A percentile compares a stretch with the other conserved stretches of the same genome.
phyloP scores from a whole-genome alignment of 1,140 invertebrate species.

The Vanessa tameamea region DNA sequence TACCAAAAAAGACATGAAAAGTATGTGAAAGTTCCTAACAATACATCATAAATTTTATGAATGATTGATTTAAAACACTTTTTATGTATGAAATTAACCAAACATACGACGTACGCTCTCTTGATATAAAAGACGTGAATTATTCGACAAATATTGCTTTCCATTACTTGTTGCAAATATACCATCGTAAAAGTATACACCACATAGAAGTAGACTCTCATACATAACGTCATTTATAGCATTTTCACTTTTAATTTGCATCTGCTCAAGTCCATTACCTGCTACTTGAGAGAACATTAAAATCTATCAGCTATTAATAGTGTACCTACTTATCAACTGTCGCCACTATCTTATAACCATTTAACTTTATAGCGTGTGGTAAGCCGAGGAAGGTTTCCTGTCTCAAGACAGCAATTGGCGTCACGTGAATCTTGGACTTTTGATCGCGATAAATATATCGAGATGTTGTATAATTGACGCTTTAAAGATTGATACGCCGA shows the following conservation, averaged over 20 bases:
- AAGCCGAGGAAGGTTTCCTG: constrained; percentile 8
- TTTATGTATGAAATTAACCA: too few species aligned
- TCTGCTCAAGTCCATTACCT: constrained; percentile 27
- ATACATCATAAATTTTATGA: too few species aligned
- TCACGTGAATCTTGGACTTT: constrained; percentile 16
- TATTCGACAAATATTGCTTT: constrained; percentile 9
- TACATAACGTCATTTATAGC: constrained; percentile 31
- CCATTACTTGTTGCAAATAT: constrained; percentile 3
- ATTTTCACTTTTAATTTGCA: constrained; percentile 35
- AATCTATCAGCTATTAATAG: constrained; percentile 26
- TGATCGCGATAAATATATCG: constrained; percentile 19
- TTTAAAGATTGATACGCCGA: constrained; percentile 11
- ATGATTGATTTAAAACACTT: too few species aligned
- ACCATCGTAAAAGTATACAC: constrained; percentile 16
- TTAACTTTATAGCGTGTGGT: constrained; percentile 15
- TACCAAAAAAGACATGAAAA: too few species aligned
- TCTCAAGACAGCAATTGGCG: neutral
- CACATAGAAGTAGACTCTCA: constrained; percentile 24
- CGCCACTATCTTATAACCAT: constrained; percentile 13
- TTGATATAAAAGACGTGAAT: neutral
- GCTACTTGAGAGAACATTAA: constrained; percentile 16
- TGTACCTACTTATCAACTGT: constrained; percentile 17
- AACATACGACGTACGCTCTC: too few species aligned
- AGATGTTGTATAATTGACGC: constrained; percentile 18
- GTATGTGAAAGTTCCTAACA: too few species aligned